These are phyloP conservation scores for Troides aeacus DNA, from an alignment of 2,888 invertebrate species.

Conservation along the genomic window DNA sequence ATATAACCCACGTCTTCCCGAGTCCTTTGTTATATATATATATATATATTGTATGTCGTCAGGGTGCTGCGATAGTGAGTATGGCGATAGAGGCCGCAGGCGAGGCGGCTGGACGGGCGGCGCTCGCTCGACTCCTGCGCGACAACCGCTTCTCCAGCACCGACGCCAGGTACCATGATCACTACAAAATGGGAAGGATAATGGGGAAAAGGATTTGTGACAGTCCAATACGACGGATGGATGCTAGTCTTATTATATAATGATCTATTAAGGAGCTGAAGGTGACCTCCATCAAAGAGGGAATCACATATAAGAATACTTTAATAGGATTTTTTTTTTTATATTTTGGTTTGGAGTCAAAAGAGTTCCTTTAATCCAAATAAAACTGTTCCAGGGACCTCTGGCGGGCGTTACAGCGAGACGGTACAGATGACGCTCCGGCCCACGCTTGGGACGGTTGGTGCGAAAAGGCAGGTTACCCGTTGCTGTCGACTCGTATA, in stretches of 20 bases:
- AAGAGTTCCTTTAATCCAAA: too few species aligned
- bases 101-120: slow-evolving; percentile 67
- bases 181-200: too few species aligned
- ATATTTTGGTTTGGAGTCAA: too few species aligned
- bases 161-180: slow-evolving; percentile 67
- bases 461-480: slow-evolving; percentile 91
- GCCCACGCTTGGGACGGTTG: slow-evolving; percentile 80
- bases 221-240: too few species aligned
- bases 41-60: slow-evolving; percentile 1
- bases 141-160: slow-evolving; percentile 70
- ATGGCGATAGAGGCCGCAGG: slow-evolving; percentile 77
- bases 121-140: slow-evolving; percentile 61
- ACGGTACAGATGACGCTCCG: slow-evolving; percentile 50
- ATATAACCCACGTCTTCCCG: too few species aligned
- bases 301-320: too few species aligned
- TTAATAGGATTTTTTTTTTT: too few species aligned
- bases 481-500: slow-evolving; percentile 84
- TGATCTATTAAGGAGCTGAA: too few species aligned
- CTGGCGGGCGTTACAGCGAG: slow-evolving; percentile 82
- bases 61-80: slow-evolving; percentile 77
- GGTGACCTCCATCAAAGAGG: too few species aligned
- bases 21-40: too few species aligned
- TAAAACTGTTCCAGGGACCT: slow-evolving; percentile 83
- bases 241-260: too few species aligned
- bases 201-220: too few species aligned